Evolutionary conservation across 2,113 vertebrate species (phyloP).

Genomic region (Bucco capensis): DNA sequence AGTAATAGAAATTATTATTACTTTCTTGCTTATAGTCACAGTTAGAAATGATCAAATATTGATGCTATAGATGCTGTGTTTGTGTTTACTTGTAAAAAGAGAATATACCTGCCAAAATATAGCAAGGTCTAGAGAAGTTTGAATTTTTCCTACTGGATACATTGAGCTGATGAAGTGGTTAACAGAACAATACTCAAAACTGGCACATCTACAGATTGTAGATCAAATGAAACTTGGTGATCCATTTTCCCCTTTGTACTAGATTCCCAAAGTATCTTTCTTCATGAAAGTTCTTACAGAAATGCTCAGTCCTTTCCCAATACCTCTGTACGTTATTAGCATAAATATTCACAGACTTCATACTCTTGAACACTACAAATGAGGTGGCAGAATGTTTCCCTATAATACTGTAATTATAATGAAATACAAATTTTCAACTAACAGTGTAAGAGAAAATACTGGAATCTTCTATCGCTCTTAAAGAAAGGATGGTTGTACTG

Average conservation of each 20-base stretch:
- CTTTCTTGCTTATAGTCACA: not conserved
- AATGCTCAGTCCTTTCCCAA: not conserved
- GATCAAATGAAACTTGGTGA: not conserved
- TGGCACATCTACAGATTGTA: not conserved
- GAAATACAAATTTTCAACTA: not conserved
- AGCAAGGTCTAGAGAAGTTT: not conserved
- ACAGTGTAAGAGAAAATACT: not conserved
- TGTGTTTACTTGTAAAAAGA: not conserved
- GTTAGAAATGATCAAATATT: not conserved
- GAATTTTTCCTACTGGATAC: not conserved
- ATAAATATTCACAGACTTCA: not conserved
- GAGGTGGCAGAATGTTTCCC: not conserved
- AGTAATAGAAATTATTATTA: not conserved
- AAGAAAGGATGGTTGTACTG: not conserved
- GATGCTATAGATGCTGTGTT: not conserved
- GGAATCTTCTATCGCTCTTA: not conserved
- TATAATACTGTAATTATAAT: not conserved
- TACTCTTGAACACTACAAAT: not conserved
- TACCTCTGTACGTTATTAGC: not conserved
- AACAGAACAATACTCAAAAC: not conserved
- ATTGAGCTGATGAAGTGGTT: not conserved
- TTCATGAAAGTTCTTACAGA: not conserved
- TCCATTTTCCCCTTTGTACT: not conserved
- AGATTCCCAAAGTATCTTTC: not conserved
- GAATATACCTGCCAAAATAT: not conserved